A percentile compares a stretch with the other conserved stretches of the same genome.
Conservation (phyloP, 2,113 vertebrate genomes). For the Pseudorasbora parva region DNA sequence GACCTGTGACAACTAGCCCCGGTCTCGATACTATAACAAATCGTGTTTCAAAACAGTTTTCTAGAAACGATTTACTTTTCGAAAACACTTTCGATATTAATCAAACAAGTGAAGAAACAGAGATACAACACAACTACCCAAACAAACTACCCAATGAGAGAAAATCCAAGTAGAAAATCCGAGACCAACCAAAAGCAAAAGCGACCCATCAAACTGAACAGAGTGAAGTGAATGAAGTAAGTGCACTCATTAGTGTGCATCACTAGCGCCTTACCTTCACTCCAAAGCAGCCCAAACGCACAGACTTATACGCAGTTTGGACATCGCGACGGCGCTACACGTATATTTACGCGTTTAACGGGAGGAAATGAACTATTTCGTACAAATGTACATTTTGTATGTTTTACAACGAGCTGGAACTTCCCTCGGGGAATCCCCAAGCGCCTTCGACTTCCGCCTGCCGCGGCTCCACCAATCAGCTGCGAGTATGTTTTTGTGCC, state of each 20-base stretch:
- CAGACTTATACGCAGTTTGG: constrained; percentile 55
- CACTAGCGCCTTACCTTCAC: constrained; percentile 75
- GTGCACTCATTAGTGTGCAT: neutral
- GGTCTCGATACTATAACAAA: neutral
- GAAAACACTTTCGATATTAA: neutral
- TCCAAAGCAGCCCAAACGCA: constrained; percentile 59
- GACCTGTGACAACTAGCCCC: constrained; percentile 15
- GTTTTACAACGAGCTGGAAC: constrained; percentile 78
- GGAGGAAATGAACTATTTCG: constrained; percentile 73
- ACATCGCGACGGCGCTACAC: constrained; percentile 60
- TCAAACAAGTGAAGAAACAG: neutral
- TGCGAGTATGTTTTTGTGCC: neutral
- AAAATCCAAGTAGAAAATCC: neutral
- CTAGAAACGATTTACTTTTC: neutral
- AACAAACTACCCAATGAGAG: neutral
- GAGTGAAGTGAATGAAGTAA: neutral
- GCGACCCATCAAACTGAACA: neutral
- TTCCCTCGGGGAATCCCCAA: constrained; percentile 85
- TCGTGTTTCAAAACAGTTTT: neutral
- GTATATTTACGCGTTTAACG: constrained; percentile 58
- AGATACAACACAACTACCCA: neutral
- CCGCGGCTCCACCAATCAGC: constrained; percentile 47
- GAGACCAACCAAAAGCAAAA: constrained; percentile 12
- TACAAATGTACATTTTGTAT: constrained; percentile 73
- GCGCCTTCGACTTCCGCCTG: constrained; percentile 76